Conservation (phyloP, 2,797 vertebrate species). For the Alouatta caraya region DNA sequence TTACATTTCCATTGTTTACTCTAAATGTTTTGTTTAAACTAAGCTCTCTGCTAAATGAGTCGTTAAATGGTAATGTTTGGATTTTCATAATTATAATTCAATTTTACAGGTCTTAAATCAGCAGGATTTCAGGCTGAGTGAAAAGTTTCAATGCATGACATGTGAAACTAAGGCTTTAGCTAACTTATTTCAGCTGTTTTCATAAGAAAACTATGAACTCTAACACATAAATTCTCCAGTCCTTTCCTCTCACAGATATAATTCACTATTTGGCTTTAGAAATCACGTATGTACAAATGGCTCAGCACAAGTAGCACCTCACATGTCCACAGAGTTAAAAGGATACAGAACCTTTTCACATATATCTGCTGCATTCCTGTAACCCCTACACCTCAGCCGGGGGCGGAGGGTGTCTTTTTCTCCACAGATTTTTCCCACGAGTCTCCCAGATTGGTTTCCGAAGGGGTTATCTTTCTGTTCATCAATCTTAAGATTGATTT, state of each 20-base stretch:
- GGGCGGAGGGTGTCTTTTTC: not conserved
- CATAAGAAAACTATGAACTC: conserved; percentile 17
- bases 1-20: conserved; percentile 31
- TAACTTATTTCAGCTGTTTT: not conserved
- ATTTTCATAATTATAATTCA: conserved; percentile 51
- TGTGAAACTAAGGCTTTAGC: not conserved
- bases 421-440: not conserved
- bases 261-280: not conserved
- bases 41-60: conserved; percentile 43
- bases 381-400: not conserved
- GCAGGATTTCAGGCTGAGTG: not conserved
- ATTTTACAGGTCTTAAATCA: conserved; percentile 36
- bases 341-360: not conserved
- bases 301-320: not conserved
- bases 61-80: not conserved
- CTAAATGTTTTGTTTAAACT: conserved; percentile 54
- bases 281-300: not conserved
- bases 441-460: not conserved
- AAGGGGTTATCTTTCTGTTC: not conserved
- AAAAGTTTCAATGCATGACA: not conserved
- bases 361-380: not conserved
- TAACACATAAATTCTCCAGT: not conserved
- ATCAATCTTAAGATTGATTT: not conserved
- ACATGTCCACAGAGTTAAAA: not conserved
- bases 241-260: conserved; percentile 1